These are phyloP conservation scores for Platycercus adscitus DNA, from an alignment of 2,113 vertebrate species.

Conservation along the genomic window DNA sequence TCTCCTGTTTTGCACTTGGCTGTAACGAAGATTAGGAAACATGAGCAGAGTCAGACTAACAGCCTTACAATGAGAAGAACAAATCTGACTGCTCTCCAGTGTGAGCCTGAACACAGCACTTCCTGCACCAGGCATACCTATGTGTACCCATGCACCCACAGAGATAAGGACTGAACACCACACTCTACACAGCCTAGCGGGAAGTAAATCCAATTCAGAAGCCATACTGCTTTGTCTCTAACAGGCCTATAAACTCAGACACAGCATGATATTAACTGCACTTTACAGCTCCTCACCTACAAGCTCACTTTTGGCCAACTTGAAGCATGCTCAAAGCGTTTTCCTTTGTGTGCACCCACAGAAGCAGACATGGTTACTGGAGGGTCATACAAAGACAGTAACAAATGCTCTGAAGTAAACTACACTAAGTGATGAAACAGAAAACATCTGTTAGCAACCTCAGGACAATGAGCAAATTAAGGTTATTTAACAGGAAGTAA, in stretches of 20 bases:
- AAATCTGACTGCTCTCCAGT: neutral
- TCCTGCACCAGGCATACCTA: neutral
- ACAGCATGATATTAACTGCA: neutral
- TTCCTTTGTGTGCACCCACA: neutral
- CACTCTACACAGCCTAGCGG: neutral
- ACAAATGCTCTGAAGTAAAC: neutral
- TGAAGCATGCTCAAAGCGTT: neutral
- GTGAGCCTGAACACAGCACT: neutral
- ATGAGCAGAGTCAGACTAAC: neutral
- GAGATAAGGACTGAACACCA: accelerated
- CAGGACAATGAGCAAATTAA: neutral
- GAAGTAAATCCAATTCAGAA: neutral
- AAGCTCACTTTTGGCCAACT: neutral
- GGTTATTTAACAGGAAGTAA: neutral
- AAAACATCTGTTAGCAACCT: neutral
- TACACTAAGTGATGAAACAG: neutral
- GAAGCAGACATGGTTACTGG: neutral
- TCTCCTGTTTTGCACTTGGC: neutral
- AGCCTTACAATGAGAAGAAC: neutral
- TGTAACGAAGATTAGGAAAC: neutral
- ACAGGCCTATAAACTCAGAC: neutral
- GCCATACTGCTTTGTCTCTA: neutral
- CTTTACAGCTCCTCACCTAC: neutral
- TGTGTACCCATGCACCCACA: neutral
- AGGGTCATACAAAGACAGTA: neutral